These are phyloP conservation scores for Myrmophylax atrothorax DNA, from an alignment of 2,113 vertebrate species.

Conservation along the genomic window DNA sequence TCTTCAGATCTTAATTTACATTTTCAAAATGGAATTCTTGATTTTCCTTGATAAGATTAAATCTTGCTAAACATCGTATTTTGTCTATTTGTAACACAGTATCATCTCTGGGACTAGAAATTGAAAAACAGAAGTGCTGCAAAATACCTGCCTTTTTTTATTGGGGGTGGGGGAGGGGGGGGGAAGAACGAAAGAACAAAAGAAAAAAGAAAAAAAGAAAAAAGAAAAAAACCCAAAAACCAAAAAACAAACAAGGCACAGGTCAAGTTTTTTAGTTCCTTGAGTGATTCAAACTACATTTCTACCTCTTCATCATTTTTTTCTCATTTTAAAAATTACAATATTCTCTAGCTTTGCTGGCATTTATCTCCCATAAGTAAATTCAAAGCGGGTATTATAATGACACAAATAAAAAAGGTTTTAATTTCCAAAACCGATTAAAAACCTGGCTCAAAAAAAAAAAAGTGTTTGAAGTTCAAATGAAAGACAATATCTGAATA, in stretches of 20 bases:
- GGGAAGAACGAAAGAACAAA: no score
- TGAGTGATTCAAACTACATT: neutral
- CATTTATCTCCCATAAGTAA: conserved; percentile 52
- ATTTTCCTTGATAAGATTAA: neutral
- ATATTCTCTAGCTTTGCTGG: neutral
- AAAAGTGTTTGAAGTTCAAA: conserved; percentile 73
- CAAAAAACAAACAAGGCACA: neutral
- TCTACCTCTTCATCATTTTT: neutral
- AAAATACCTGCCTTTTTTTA: neutral
- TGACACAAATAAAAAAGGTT: conserved; percentile 56
- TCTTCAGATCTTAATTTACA: neutral
- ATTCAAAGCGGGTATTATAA: conserved; percentile 24
- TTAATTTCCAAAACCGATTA: conserved; percentile 67
- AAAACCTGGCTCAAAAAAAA: conserved; percentile 44
- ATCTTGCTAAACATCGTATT: neutral
- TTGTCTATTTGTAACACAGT: neutral
- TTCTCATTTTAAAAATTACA: neutral
- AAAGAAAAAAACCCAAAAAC: no score
- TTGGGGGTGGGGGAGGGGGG: neutral
- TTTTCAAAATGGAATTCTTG: neutral
- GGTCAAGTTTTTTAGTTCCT: neutral
- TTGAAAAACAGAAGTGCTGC: neutral
- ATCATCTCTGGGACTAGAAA: neutral
- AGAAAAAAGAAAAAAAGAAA: no score
- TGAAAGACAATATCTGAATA: conserved; percentile 74